Percentiles rank a stretch among this genome's conserved stretches.
Conservation (phyloP, 2,113 vertebrate species). For the Varanus komodoensis region DNA sequence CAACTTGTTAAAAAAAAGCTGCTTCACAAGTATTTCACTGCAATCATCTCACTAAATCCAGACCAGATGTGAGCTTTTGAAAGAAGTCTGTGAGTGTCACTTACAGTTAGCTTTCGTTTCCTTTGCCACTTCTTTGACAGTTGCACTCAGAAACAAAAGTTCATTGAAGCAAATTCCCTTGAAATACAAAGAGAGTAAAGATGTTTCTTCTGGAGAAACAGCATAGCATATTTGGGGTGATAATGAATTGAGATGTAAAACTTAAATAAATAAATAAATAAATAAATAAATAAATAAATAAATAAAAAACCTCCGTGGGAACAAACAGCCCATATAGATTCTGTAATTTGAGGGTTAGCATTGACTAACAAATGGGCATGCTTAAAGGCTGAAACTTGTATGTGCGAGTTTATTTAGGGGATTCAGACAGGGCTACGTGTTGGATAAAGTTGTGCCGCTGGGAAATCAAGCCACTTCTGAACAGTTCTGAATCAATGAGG, state of each 20-base stretch:
- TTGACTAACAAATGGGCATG: not conserved
- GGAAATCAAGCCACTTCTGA: not conserved
- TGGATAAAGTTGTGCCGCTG: not conserved
- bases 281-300: not conserved
- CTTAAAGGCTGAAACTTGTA: not conserved
- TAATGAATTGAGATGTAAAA: not conserved
- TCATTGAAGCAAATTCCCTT: conserved; percentile 1
- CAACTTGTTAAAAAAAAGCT: not conserved
- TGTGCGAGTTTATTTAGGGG: not conserved
- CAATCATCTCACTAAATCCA: conserved; percentile 10
- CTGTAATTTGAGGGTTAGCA: not conserved
- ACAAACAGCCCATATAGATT: not conserved
- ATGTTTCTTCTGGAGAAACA: not conserved
- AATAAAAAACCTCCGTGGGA: too few species aligned
- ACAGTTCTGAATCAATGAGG: not conserved
- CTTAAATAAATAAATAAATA: not conserved
- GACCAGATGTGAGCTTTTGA: not conserved
- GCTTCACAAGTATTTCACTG: conserved; percentile 7
- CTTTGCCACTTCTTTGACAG: not conserved
- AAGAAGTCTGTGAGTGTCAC: conserved; percentile 6
- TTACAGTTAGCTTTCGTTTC: not conserved
- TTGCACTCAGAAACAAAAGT: not conserved
- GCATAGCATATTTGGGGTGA: not conserved
- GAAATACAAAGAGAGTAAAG: not conserved
- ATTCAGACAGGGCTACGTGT: not conserved